These are phyloP conservation scores for Miltochrista miniata DNA, from an alignment of 2,888 invertebrate genomes.

Conservation along the genomic window DNA sequence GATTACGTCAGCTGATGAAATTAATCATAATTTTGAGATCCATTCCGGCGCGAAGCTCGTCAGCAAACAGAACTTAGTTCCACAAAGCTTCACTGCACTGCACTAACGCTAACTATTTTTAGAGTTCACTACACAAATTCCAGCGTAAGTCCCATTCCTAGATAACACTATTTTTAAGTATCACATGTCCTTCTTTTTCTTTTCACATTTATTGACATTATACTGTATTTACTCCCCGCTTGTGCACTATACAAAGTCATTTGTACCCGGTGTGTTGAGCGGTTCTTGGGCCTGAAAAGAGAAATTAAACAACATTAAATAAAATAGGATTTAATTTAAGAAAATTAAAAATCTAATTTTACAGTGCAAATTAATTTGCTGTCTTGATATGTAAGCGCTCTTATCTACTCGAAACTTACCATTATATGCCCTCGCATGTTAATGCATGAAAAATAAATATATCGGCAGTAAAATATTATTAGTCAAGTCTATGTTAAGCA, in stretches of 20 bases:
- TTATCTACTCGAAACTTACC: constrained; percentile 65
- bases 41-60: constrained; percentile 54
- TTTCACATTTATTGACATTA: constrained; percentile 78
- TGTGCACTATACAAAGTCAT: constrained; percentile 89
- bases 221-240: constrained; percentile 77
- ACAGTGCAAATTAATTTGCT: constrained; percentile 29
- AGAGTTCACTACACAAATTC: constrained; percentile 66
- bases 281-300: constrained; percentile 91
- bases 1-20: constrained; percentile 37
- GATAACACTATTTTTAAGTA: constrained; percentile 73
- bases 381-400: constrained; percentile 22
- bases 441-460: constrained; percentile 78
- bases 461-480: constrained; percentile 62
- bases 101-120: constrained; percentile 66
- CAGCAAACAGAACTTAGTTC: constrained; percentile 66
- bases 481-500: constrained; percentile 50
- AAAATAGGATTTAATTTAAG: background rate
- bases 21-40: constrained; percentile 66
- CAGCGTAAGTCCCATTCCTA: constrained; percentile 70
- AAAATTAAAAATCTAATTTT: constrained; percentile 5
- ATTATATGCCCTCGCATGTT: constrained; percentile 71
- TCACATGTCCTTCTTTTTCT: constrained; percentile 80
- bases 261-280: constrained; percentile 90
- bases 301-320: constrained; percentile 40
- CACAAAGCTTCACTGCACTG: constrained; percentile 61